A percentile compares a stretch with the other conserved stretches of the same genome.
Conservation (phyloP, 1,140 invertebrate genomes). For the Halesus radiatus region DNA sequence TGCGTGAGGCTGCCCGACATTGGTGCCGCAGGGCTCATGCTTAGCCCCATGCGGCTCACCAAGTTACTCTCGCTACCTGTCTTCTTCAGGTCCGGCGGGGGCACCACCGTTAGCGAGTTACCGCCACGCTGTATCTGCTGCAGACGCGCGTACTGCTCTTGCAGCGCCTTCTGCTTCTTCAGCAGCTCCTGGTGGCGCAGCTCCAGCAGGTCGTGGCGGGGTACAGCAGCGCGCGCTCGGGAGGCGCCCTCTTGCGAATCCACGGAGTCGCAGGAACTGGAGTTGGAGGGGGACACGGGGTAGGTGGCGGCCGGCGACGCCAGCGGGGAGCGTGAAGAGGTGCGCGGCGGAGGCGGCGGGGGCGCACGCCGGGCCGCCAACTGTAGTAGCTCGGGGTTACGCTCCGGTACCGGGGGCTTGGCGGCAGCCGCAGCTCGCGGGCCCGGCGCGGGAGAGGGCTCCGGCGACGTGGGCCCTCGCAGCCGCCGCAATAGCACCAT, state of each 20-base stretch:
- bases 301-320: slow-evolving; percentile 75
- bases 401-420: slow-evolving; percentile 84
- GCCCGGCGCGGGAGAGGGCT: slow-evolving; percentile 78
- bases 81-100: slow-evolving; percentile 82
- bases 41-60: slow-evolving; percentile 85
- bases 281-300: slow-evolving; percentile 72
- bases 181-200: slow-evolving; percentile 88
- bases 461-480: slow-evolving; percentile 78
- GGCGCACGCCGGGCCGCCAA: slow-evolving; percentile 80
- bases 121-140: slow-evolving; percentile 87
- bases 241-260: slow-evolving; percentile 79
- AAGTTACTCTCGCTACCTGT: slow-evolving; percentile 92
- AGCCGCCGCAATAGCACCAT: slow-evolving; percentile 83
- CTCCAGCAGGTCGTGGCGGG: slow-evolving; percentile 83
- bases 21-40: slow-evolving; percentile 65
- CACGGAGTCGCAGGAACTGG: slow-evolving; percentile 82
- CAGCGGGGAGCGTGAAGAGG: slow-evolving; percentile 84
- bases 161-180: slow-evolving; percentile 86
- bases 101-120: slow-evolving; percentile 74
- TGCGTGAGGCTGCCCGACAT: slow-evolving; percentile 66
- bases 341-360: slow-evolving; percentile 88
- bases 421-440: slow-evolving; percentile 71
- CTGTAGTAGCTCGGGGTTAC: slow-evolving; percentile 79
- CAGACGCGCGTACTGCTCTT: slow-evolving; percentile 89
- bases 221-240: slow-evolving; percentile 66